Evolutionary conservation across 2,888 invertebrate genomes (phyloP).

Genomic region (Nipponacmea schrenckii): DNA sequence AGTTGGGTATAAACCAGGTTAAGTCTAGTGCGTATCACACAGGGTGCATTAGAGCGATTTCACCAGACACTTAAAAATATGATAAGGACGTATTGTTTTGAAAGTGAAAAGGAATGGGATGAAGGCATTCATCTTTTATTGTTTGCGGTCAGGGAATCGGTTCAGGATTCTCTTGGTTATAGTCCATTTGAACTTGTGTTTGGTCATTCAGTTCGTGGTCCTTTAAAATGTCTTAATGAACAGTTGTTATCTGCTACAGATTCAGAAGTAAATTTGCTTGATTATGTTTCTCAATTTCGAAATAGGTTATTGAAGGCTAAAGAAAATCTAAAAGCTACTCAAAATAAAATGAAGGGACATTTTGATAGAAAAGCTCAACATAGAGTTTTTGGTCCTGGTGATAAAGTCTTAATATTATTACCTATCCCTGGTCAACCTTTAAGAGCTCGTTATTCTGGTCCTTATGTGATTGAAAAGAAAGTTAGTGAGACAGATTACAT

Average conservation of each 20-base stretch:
- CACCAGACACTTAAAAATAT: conserved; percentile 34
- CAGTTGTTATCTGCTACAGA: background rate
- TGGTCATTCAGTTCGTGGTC: conserved; percentile 31
- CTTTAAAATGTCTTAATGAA: background rate
- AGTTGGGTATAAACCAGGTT: conserved; percentile 18
- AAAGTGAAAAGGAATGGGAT: conserved; percentile 32
- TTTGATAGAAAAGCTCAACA: conserved; percentile 29
- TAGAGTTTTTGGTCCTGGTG: conserved; percentile 20
- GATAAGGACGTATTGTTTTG: conserved; percentile 29
- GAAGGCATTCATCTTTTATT: conserved; percentile 24
- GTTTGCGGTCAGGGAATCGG: conserved; percentile 32
- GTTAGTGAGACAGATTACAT: conserved; percentile 15
- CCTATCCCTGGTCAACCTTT: conserved; percentile 26
- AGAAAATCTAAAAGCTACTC: conserved; percentile 25
- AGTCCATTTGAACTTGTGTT: conserved; percentile 38
- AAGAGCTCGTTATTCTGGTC: conserved; percentile 17
- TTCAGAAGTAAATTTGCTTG: conserved; percentile 16
- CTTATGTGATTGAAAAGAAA: conserved; percentile 4
- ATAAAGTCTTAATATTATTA: conserved; percentile 35
- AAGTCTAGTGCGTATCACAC: conserved; percentile 26
- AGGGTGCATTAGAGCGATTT: conserved; percentile 30
- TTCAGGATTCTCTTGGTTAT: conserved; percentile 38
- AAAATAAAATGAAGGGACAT: conserved; percentile 31
- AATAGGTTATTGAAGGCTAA: conserved; percentile 21
- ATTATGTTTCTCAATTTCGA: conserved; percentile 24